A percentile compares a stretch with the other conserved stretches of the same genome.
Evolutionary conservation across 2,888 invertebrate species (phyloP).

Genomic region (Leucozona laternaria): DNA sequence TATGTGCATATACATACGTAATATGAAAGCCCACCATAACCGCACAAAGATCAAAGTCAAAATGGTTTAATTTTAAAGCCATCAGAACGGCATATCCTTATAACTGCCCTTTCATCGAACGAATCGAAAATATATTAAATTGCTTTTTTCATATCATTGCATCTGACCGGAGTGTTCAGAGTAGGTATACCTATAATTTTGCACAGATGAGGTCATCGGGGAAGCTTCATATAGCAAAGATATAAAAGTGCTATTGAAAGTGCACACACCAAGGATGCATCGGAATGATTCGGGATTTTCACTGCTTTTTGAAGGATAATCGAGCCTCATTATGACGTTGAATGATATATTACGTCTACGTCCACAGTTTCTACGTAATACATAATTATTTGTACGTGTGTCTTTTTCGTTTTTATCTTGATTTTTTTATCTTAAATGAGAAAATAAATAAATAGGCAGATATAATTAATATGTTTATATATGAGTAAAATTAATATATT

Average conservation of each 20-base stretch:
- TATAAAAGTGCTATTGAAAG: slow-evolving; percentile 33
- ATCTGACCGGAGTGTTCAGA: slow-evolving; percentile 38
- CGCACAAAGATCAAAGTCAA: slow-evolving; percentile 22
- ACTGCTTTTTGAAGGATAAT: slow-evolving; percentile 23
- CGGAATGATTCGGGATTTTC: not conserved
- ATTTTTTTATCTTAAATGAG: not conserved
- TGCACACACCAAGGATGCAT: slow-evolving; percentile 2
- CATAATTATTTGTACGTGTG: not conserved
- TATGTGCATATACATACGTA: not conserved
- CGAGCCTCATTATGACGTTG: slow-evolving; percentile 32
- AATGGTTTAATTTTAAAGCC: slow-evolving; percentile 58
- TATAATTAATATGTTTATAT: too few species aligned
- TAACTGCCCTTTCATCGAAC: slow-evolving; percentile 33
- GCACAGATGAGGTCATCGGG: slow-evolving; percentile 43
- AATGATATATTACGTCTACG: slow-evolving; percentile 29
- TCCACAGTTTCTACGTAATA: not conserved
- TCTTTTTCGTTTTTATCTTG: not conserved
- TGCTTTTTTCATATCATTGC: slow-evolving; percentile 68
- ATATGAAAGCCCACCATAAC: slow-evolving; percentile 23
- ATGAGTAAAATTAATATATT: too few species aligned
- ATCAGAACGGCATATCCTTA: slow-evolving; percentile 30
- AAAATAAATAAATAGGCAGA: not conserved
- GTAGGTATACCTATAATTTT: too few species aligned
- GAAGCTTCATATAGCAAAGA: slow-evolving; percentile 40
- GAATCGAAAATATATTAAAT: slow-evolving; percentile 52